phyloP scores from a whole-genome alignment of 2,113 vertebrate genomes.

The Oreotragus oreotragus region DNA sequence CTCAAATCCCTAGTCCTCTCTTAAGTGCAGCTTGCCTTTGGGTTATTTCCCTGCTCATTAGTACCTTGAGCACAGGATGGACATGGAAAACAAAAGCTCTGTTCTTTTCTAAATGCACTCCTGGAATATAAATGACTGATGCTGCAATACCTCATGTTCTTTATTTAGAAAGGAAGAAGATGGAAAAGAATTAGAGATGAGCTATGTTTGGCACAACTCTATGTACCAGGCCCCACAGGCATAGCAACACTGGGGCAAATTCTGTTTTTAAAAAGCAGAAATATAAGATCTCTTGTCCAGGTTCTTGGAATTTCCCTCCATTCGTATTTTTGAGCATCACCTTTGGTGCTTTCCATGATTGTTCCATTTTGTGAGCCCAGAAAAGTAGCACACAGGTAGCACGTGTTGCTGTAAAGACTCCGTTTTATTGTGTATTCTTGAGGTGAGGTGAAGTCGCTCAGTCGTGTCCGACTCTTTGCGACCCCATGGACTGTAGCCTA shows the following conservation, averaged over 20 bases:
- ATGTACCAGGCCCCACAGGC: background rate
- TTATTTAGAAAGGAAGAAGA: conserved; percentile 47
- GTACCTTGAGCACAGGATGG: background rate
- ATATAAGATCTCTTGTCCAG: background rate
- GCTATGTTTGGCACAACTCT: conserved; percentile 4
- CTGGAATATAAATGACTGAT: conserved; percentile 36
- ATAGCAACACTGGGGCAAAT: background rate
- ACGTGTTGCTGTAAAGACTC: background rate
- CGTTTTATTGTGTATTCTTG: background rate
- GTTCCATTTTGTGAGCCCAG: background rate
- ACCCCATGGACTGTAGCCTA: no score
- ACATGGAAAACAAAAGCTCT: conserved; percentile 31
- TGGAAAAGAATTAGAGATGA: conserved; percentile 46
- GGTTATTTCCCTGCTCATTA: conserved; percentile 18
- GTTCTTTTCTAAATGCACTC: conserved; percentile 6
- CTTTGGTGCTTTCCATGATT: background rate
- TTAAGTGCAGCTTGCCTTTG: background rate
- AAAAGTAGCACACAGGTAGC: background rate
- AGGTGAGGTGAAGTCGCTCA: no score
- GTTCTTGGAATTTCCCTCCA: background rate
- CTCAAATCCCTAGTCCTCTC: background rate
- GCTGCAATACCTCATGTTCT: background rate
- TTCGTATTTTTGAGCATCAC: background rate
- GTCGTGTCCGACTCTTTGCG: no score
- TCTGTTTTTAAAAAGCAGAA: background rate